phyloP scores from a whole-genome alignment of 1,140 invertebrate species.

The Phymastichus coffea region DNA sequence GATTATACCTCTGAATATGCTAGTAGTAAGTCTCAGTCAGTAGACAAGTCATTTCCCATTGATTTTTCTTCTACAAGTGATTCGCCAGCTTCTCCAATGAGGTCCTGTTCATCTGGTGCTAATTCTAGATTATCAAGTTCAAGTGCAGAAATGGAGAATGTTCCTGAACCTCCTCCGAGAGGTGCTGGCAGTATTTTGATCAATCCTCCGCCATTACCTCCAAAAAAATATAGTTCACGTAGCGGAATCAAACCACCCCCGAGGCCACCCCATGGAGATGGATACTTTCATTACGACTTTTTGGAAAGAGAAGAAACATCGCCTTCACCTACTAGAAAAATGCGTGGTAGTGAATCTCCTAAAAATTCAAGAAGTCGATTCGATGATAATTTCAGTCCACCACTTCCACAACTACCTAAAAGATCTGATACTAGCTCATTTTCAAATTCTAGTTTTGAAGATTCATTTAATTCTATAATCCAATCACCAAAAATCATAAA shows the following conservation, averaged over 20 bases:
- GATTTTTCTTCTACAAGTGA: constrained; percentile 47
- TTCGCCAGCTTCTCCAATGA: constrained; percentile 45
- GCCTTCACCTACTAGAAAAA: constrained; percentile 41
- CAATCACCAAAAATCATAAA: constrained; percentile 28
- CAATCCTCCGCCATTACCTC: constrained; percentile 80
- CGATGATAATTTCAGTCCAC: constrained; percentile 51
- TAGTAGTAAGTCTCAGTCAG: constrained; percentile 31
- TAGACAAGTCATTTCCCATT: constrained; percentile 48
- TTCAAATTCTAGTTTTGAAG: constrained; percentile 46
- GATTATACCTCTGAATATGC: constrained; percentile 43
- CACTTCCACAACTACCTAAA: constrained; percentile 42
- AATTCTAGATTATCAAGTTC: constrained; percentile 48
- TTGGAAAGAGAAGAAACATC: constrained; percentile 60
- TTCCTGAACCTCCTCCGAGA: constrained; percentile 71
- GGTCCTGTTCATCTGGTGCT: constrained; percentile 46
- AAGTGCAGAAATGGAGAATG: constrained; percentile 54
- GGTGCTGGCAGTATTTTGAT: constrained; percentile 60
- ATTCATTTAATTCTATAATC: constrained; percentile 48
- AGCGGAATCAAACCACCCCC: constrained; percentile 62
- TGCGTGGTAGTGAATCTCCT: constrained; percentile 35
- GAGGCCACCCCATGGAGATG: constrained; percentile 63
- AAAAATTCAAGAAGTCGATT: constrained; percentile 37
- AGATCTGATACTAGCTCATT: constrained; percentile 36
- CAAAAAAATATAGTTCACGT: constrained; percentile 68
- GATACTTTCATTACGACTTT: constrained; percentile 63